Evolutionary conservation across 2,888 invertebrate species (phyloP).

Genomic region (Dasysyrphus tricinctus): DNA sequence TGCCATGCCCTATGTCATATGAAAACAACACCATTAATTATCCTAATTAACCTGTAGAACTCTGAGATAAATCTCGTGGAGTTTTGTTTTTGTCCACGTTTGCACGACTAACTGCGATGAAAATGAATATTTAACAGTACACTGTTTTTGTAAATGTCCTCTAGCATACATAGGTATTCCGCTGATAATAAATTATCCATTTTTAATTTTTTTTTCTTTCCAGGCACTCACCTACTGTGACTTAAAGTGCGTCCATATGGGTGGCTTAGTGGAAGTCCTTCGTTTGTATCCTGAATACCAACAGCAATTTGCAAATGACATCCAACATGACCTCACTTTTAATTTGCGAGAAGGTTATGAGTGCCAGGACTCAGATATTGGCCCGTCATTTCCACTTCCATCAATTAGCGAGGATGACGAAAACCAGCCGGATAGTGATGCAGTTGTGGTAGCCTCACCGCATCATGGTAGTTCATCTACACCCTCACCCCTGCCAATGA

Average conservation of each 20-base stretch:
- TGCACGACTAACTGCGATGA: neutral
- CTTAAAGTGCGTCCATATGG: slow-evolving; percentile 96
- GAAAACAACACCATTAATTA: neutral
- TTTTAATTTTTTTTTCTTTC: slow-evolving; percentile 43
- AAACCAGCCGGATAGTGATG: slow-evolving; percentile 90
- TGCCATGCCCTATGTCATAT: slow-evolving; percentile 8
- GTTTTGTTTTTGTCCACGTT: neutral
- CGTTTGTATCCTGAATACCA: slow-evolving; percentile 97
- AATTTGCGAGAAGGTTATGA: slow-evolving; percentile 97
- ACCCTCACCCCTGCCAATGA: slow-evolving; percentile 78
- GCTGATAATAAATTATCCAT: neutral
- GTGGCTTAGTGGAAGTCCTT: slow-evolving; percentile 94
- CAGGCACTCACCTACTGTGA: slow-evolving; percentile 97
- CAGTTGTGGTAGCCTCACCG: slow-evolving; percentile 86
- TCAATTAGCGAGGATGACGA: slow-evolving; percentile 98
- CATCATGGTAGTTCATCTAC: slow-evolving; percentile 79
- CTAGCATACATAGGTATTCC: neutral
- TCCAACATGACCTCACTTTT: slow-evolving; percentile 97
- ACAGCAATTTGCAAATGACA: slow-evolving; percentile 96
- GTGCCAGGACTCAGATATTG: slow-evolving; percentile 86
- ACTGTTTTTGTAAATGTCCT: neutral
- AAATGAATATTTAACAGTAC: neutral
- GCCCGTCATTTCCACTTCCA: slow-evolving; percentile 87
- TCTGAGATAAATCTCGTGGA: neutral
- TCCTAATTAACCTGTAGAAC: slow-evolving; percentile 15